phyloP scores from a whole-genome alignment of 2,113 vertebrate genomes.

The Caracal caracal region DNA sequence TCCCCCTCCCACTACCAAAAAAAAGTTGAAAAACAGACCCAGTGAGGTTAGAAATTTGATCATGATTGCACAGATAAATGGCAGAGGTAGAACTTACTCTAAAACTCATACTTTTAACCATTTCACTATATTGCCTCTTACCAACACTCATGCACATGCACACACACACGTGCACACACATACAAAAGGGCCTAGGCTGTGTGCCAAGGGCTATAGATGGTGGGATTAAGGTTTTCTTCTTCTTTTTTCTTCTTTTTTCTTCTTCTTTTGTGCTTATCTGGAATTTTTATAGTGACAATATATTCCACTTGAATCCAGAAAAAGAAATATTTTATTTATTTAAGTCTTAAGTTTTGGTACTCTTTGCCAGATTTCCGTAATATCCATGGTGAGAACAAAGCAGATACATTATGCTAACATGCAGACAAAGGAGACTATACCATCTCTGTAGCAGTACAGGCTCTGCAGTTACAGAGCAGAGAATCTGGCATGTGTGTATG shows the following conservation, averaged over 20 bases:
- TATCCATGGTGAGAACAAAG: slow-evolving; percentile 22
- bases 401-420: not conserved
- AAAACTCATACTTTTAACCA: slow-evolving; percentile 29
- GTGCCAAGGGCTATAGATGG: not conserved
- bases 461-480: slow-evolving; percentile 26
- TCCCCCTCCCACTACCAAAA: not conserved
- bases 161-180: not conserved
- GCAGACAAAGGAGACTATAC: slow-evolving; percentile 7
- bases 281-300: slow-evolving; percentile 32
- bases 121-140: not conserved
- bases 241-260: slow-evolving; percentile 1
- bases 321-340: not conserved
- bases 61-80: slow-evolving; percentile 37
- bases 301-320: slow-evolving; percentile 43
- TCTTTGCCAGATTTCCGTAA: slow-evolving; percentile 43
- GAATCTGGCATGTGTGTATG: not conserved
- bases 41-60: slow-evolving; percentile 15
- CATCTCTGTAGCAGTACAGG: slow-evolving; percentile 4
- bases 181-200: not conserved
- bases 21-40: slow-evolving; percentile 44
- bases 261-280: slow-evolving; percentile 46
- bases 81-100: not conserved
- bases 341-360: slow-evolving; percentile 17
- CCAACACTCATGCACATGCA: not conserved
- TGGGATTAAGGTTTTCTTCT: not conserved